These are phyloP conservation scores for Sebastes itinus DNA, from an alignment of 2,797 vertebrate genomes.

Conservation along the genomic window DNA sequence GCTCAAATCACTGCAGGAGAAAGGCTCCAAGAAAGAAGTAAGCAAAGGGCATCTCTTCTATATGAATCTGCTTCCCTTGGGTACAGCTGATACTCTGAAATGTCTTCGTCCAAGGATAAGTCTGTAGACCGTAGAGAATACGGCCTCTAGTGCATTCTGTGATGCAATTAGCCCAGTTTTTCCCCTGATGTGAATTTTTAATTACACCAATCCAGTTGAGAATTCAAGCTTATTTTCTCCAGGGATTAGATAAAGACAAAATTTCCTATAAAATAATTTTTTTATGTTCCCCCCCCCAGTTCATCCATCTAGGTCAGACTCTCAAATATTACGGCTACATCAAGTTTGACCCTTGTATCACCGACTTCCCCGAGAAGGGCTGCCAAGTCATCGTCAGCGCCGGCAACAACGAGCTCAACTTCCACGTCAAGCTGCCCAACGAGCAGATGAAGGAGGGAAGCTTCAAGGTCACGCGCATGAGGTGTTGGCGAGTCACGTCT, in stretches of 20 bases:
- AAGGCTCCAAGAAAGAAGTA: conserved; percentile 99
- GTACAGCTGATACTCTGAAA: conserved; percentile 5
- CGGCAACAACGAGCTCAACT: conserved; percentile 98
- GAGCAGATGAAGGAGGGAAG: conserved; percentile 98
- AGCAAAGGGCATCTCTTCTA: conserved; percentile 32
- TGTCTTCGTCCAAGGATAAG: conserved; percentile 17
- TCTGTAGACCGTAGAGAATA: conserved; percentile 11
- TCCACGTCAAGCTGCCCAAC: conserved; percentile 94
- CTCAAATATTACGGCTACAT: conserved; percentile 97
- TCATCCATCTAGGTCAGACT: conserved; percentile 94
- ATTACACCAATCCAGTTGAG: conserved; percentile 24
- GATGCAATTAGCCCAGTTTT: conserved; percentile 45
- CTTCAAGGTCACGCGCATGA: conserved; percentile 98
- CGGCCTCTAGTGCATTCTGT: conserved; percentile 14
- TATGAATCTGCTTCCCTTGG: neutral
- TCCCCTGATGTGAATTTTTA: conserved; percentile 35
- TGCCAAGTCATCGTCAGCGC: conserved; percentile 96
- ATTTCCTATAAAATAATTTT: neutral
- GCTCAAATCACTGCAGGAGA: conserved; percentile 97
- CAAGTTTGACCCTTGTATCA: conserved; percentile 96
- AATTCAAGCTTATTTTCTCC: conserved; percentile 13
- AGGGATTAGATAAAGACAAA: neutral
- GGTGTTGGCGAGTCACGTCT: conserved; percentile 97
- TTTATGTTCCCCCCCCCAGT: conserved; percentile 72
- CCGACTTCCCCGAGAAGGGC: conserved; percentile 97